Percentiles rank a stretch among this genome's conserved stretches.
Evolutionary conservation across 2,888 invertebrate species (phyloP).

Genomic region (Tryphoninae sp.): DNA sequence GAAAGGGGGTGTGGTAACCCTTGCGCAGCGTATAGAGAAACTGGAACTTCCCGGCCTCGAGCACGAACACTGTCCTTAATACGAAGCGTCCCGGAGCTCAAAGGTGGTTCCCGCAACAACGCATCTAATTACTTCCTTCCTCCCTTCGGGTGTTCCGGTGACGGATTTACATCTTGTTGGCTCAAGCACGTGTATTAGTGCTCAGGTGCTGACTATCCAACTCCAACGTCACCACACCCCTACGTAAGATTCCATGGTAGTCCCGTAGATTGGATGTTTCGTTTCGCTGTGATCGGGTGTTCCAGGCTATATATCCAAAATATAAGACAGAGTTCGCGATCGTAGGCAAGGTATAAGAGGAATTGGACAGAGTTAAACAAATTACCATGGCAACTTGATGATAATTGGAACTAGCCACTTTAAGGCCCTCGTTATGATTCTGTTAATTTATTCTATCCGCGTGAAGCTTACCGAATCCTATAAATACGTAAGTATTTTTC

Average conservation of each 20-base stretch:
- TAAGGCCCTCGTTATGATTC: no score
- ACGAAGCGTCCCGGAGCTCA: constrained; percentile 74
- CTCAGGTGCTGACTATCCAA: constrained; percentile 53
- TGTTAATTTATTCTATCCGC: no score
- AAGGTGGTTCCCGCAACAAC: constrained; percentile 78
- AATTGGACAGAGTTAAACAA: not conserved
- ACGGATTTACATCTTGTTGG: constrained; percentile 79
- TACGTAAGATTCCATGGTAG: constrained; percentile 35
- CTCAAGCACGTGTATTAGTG: constrained; percentile 74
- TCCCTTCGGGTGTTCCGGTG: constrained; percentile 72
- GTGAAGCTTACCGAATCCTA: no score
- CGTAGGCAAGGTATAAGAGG: not conserved
- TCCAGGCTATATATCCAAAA: constrained; percentile 21
- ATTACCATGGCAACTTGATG: no score
- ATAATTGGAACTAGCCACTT: no score
- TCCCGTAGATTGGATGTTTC: constrained; percentile 70
- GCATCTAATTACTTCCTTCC: constrained; percentile 80
- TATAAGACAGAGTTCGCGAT: constrained; percentile 15
- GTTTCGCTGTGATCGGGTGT: not conserved
- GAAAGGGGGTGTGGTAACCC: constrained; percentile 39
- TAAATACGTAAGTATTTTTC: no score
- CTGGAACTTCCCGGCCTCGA: constrained; percentile 20
- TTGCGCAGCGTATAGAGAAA: constrained; percentile 24
- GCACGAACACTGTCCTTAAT: constrained; percentile 69
- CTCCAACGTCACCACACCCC: constrained; percentile 22